Percentiles rank a stretch among this genome's conserved stretches.
phyloP scores from a whole-genome alignment of 2,113 vertebrate genomes.

The Oxygymnocypris stewartii region DNA sequence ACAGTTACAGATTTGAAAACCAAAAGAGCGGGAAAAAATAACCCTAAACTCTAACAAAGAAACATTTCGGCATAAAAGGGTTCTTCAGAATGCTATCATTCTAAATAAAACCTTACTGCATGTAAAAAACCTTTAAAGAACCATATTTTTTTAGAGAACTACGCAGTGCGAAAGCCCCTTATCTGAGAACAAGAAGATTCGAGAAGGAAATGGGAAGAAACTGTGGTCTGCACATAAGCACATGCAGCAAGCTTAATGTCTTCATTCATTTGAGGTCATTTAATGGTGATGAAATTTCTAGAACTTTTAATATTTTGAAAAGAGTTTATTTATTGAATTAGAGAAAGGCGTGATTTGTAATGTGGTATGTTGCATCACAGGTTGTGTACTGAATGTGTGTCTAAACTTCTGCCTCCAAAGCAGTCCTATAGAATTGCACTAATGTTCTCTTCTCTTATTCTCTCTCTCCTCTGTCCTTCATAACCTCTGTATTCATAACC shows the following conservation, averaged over 20 bases:
- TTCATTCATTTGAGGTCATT: not conserved
- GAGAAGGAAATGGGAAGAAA: not conserved
- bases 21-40: too few relatives aligned
- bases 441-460: constrained; percentile 30
- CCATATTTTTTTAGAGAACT: too few relatives aligned
- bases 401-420: not conserved
- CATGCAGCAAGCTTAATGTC: not conserved
- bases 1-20: too few relatives aligned
- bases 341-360: not conserved
- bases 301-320: not conserved
- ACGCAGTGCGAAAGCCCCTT: too few relatives aligned
- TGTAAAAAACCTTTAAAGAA: too few relatives aligned
- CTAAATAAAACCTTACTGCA: too few relatives aligned
- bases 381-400: constrained; percentile 35
- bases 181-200: not conserved
- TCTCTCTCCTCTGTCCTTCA: not conserved
- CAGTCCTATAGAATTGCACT: constrained; percentile 47
- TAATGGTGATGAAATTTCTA: not conserved
- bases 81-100: too few relatives aligned
- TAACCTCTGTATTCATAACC: not conserved
- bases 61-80: too few relatives aligned
- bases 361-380: constrained; percentile 47
- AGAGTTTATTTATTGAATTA: not conserved
- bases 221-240: not conserved
- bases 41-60: too few relatives aligned